Base-by-base conservation (phyloP, 1,140 invertebrate genomes). In the Diachasmimorpha longicaudata region DNA sequence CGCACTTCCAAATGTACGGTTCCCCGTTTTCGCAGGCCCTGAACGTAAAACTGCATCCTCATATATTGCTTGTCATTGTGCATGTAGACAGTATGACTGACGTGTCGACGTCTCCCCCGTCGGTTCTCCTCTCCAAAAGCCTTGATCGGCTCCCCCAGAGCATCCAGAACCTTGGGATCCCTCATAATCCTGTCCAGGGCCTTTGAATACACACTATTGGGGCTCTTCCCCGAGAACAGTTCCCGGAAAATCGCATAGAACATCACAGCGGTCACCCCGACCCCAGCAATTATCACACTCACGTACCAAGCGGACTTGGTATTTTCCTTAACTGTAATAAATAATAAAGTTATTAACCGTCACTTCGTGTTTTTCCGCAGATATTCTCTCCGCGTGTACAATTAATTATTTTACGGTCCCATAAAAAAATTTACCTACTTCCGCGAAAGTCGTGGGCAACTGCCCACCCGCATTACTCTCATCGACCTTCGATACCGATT, bases 31-130 rank as follows among this genome's bases (percentile, higher is more conserved):
- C 93, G 90, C 37, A 91, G 88, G 23, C 97, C 96, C 90, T 97
- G 93, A 44, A 98, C 91, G 84, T 97, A 96, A 89, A 98, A 98
- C 84, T 94, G 92, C 93, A 98, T 96, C 80, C 95, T 92, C 89
- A 98, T 92, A 82, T 94, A 93, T 79, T 93, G 92, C 14, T 91
- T 90, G 23, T 94, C 95, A 86, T 96, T 91, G 44, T 93, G 92
- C 73, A 93, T 90, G 86, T 94, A 96, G 78, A 93, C 36, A 89
- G n/a, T 39, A 88, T 87, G 89, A 96, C 88, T 91, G 10, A 93
- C 90, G 86, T 93, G 91, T 77, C 89, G 82, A 72, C 87, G 80
- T 74, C 85, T 78, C 16, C 96, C 93, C 79, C 96, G 90, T 39
- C 93, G 90, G 16, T 93, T 94, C 85, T 95, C 94, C 87, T 97